Evolutionary conservation across 2,113 vertebrate genomes (phyloP), one percentile per base, ranked within the genome.

Genomic region (Osmerus mordax): DNA sequence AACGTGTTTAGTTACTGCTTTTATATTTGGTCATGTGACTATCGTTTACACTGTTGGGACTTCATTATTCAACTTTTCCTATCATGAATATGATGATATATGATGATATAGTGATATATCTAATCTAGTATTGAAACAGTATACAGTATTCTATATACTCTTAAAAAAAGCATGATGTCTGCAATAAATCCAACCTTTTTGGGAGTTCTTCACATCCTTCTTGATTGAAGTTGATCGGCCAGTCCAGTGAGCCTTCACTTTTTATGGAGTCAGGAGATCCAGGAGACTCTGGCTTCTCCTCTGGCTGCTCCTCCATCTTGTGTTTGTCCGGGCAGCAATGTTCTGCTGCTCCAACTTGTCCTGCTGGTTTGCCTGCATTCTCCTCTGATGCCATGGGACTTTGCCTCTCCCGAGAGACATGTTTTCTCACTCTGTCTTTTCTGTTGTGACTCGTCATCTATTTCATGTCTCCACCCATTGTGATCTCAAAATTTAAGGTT

Each of bases 191-290:
- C 63, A 14, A 23, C 47, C 65, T 47, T 65, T 65, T 14, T 65
- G 32, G n/a, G 32, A 9, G 16, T 21, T 51, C 19, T 52, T 21
- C 36, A 23, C 6, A 15, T 23, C 65, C 65, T 52, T 41, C 8
- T 36, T 69, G 21, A 47, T 4, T 36, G 19, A 70, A 70, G 13
- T 70, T 18, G n/a, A 61, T 25, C 5, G 13, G 56, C 36, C 16
- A 16, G 4, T 14, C 19, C 69, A 70, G 21, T 47, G 58, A 70
- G 9, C n/a, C 3, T 19, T 52, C 69, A 70, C 69, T 70, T 41
- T 70, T 70, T 4, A 47, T 21, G 9, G 68, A 70, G 5, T 47
- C 41, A 47, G 60, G 29, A 60, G 18, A 41, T 28, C 56, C 25
- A 36, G 56, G 68, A 14, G 56, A 61, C 3, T 21, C 14, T 29